Evolutionary conservation across 2,113 vertebrate genomes (phyloP), one percentile per base, ranked within the genome.

Genomic region (Lepus europaeus): DNA sequence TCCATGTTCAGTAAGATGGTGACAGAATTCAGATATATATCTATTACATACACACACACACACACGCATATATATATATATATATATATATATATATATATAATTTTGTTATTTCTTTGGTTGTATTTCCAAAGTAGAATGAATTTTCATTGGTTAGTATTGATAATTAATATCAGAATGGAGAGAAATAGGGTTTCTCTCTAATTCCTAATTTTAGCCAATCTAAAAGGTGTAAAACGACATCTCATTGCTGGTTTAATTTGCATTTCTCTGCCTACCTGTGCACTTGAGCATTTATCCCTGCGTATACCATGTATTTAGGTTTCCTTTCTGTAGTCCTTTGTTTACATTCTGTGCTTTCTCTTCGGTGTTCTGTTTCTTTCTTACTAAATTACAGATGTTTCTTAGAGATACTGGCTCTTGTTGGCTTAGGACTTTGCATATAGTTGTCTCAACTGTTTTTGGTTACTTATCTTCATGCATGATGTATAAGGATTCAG

Each of bases 201-300:
- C 4, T 59, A 56, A 31, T 63, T 31, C 56, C 39, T 31, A 59
- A 68, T 90, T 94, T 86, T 78, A 93, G 74, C 56, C 16, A 73
- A 13, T 85, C 61, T 90, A n/a, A 85, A 59, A 53, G 73, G 10
- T 64, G 23, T 72, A 68, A 76, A 74, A 39, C 61, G 31, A 53
- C 5, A 66, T 74, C 29, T 95, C 19, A 23, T 53, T 49, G 31
- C 74, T 93, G 68, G 17, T 61, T 86, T 64, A 68, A 51, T 86
- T 92, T 97, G 56, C 23, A 33, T 81, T 89, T 91, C 59, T 89
- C 10, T 80, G 73, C 56, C 29, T 59, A 61, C 66, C 74, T 36
- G 25, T 76, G 27, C 66, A 17, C 51, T 76, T 51, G 59, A 76
- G 51, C 25, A 11, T 72, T 51, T 83, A 56, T 91, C 91, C 9